These are phyloP conservation scores for Belgica antarctica DNA, from an alignment of 2,888 invertebrate species.

Conservation along the genomic window DNA sequence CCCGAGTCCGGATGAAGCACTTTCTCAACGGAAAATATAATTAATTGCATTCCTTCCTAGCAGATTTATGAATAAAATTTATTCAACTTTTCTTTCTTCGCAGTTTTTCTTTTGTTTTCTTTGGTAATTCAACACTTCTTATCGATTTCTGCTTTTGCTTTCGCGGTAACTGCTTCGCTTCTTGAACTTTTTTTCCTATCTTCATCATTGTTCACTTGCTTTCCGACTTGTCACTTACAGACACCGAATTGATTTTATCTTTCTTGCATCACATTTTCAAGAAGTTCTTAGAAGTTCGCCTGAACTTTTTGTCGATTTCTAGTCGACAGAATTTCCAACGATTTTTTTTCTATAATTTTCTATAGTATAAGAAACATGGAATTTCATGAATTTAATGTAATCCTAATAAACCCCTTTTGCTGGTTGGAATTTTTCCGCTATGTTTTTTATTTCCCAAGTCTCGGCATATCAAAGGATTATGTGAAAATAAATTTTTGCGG, in stretches of 20 bases:
- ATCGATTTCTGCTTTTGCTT: constrained; percentile 7
- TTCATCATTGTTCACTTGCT: constrained; percentile 16
- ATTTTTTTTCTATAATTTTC: background rate
- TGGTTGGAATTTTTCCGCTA: background rate
- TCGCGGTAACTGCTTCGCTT: background rate
- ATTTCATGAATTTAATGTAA: constrained; percentile 12
- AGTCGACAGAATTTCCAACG: background rate
- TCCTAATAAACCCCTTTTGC: constrained; percentile 22
- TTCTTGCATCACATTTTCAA: too few species aligned
- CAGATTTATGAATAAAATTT: constrained; percentile 9
- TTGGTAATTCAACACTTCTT: constrained; percentile 20
- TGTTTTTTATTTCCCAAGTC: background rate
- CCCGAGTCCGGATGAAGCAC: constrained; percentile 3
- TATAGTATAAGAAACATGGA: background rate
- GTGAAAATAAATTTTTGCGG: constrained; percentile 3
- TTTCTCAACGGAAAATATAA: constrained; percentile 34
- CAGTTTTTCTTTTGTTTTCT: background rate
- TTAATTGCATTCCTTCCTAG: constrained; percentile 35
- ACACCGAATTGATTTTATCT: constrained; percentile 13
- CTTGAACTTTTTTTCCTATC: too few species aligned
- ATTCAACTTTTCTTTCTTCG: background rate
- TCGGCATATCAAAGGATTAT: constrained; percentile 25
- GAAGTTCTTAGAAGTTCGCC: background rate
- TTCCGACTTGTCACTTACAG: constrained; percentile 10
- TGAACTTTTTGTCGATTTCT: background rate